Conservation (phyloP, 2,888 invertebrate genomes). For the Euspilapteryx auroguttella region DNA sequence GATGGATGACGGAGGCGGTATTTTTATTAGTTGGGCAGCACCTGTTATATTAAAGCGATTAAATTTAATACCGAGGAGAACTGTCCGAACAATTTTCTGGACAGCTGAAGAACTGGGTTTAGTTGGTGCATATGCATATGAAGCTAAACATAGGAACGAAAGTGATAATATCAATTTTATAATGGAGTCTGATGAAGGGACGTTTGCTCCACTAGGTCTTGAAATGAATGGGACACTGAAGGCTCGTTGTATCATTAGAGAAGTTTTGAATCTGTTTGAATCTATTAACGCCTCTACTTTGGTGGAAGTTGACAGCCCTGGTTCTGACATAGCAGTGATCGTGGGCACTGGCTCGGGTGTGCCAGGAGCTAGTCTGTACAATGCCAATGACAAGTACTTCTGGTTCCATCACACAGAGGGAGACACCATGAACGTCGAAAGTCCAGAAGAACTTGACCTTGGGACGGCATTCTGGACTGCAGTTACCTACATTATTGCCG, state of each 20-base stretch:
- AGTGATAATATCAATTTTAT: conserved; percentile 69
- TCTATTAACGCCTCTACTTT: conserved; percentile 70
- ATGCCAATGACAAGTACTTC: conserved; percentile 69
- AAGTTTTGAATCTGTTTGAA: conserved; percentile 67
- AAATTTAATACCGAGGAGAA: conserved; percentile 68
- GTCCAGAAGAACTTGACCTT: conserved; percentile 69
- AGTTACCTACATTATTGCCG: conserved; percentile 76
- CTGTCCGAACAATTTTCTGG: conserved; percentile 76
- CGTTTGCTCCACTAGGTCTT: conserved; percentile 74
- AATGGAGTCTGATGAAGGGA: conserved; percentile 84
- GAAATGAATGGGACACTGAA: conserved; percentile 63
- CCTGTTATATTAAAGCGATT: conserved; percentile 67
- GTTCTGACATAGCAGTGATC: conserved; percentile 72
- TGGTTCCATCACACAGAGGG: conserved; percentile 79
- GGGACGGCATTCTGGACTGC: conserved; percentile 79
- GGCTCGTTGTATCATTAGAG: conserved; percentile 68
- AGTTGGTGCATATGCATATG: conserved; percentile 68
- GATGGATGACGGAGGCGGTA: conserved; percentile 85
- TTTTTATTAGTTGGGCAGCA: conserved; percentile 77
- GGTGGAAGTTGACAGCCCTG: conserved; percentile 45
- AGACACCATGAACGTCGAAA: conserved; percentile 77
- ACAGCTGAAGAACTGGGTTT: conserved; percentile 78
- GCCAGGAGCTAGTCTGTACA: conserved; percentile 72
- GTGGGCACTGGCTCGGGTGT: conserved; percentile 66
- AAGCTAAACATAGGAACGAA: conserved; percentile 56